A percentile compares a stretch with the other conserved stretches of the same genome.
These are phyloP conservation scores for Trichechus manatus DNA, from an alignment of 2,113 vertebrate genomes.

Conservation along the genomic window DNA sequence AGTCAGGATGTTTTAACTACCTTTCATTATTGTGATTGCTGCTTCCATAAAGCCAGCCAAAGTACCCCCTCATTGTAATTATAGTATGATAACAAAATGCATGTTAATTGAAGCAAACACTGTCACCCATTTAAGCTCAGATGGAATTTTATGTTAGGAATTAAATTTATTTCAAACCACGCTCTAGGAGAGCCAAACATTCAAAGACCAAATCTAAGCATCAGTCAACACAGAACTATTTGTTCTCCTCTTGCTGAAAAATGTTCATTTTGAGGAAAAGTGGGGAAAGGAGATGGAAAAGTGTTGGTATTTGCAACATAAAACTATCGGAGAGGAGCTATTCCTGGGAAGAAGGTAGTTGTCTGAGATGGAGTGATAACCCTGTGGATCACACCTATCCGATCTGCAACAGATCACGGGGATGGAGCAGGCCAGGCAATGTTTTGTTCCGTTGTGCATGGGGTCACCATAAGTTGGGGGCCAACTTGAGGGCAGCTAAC, in stretches of 20 bases:
- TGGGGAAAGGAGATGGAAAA: neutral
- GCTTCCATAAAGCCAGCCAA: neutral
- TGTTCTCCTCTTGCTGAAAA: neutral
- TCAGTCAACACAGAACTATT: too few species aligned
- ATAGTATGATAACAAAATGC: slow-evolving; percentile 70
- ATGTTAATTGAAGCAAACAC: slow-evolving; percentile 56
- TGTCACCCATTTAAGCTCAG: neutral
- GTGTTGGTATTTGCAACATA: neutral
- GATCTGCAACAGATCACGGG: too few species aligned
- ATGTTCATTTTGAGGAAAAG: neutral
- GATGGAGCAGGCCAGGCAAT: too few species aligned
- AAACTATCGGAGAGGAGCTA: neutral
- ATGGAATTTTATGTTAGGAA: neutral
- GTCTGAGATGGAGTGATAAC: too few species aligned
- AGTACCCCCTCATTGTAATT: neutral
- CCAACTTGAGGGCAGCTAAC: too few species aligned
- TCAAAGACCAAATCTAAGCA: neutral
- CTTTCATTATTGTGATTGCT: neutral
- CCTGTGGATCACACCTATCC: too few species aligned
- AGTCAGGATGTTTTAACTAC: accelerated
- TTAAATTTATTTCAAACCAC: neutral
- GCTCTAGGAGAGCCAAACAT: neutral
- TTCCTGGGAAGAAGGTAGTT: neutral
- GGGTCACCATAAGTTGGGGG: too few species aligned
- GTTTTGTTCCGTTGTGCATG: too few species aligned